These are phyloP conservation scores for Saccostrea glomerata DNA, from an alignment of 1,140 invertebrate species.

Conservation along the genomic window DNA sequence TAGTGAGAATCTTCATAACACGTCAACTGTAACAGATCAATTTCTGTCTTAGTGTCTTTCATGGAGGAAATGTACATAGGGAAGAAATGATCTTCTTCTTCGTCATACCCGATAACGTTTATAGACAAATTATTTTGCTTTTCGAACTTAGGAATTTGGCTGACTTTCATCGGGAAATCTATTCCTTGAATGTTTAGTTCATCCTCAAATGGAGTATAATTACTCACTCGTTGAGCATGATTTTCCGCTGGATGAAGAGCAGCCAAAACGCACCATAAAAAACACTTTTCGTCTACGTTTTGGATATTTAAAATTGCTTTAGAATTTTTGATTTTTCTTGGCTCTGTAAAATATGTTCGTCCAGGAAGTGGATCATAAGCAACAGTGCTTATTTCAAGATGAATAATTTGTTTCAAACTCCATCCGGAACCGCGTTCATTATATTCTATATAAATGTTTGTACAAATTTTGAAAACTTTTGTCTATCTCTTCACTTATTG, in stretches of 20 bases:
- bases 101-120: background rate
- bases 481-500: too few relatives aligned
- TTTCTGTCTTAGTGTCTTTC: background rate
- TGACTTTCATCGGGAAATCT: background rate
- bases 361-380: background rate
- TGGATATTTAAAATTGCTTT: slow-evolving; percentile 26
- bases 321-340: background rate
- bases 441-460: slow-evolving; percentile 8
- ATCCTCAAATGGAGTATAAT: slow-evolving; percentile 44
- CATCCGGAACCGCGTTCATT: background rate
- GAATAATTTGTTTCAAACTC: background rate
- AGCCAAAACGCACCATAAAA: slow-evolving; percentile 50
- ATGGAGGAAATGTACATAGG: background rate
- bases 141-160: slow-evolving; percentile 2
- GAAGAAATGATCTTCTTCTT: background rate
- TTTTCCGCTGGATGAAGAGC: slow-evolving; percentile 49
- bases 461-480: background rate
- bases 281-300: slow-evolving; percentile 48
- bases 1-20: background rate
- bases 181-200: slow-evolving; percentile 35
- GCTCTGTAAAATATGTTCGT: background rate
- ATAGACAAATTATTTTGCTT: background rate
- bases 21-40: background rate
- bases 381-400: background rate
- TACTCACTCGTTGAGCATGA: slow-evolving; percentile 15